Evolutionary conservation across 1,140 invertebrate genomes (phyloP), one percentile per base, ranked within the genome.

Genomic region (Megathymus violae): DNA sequence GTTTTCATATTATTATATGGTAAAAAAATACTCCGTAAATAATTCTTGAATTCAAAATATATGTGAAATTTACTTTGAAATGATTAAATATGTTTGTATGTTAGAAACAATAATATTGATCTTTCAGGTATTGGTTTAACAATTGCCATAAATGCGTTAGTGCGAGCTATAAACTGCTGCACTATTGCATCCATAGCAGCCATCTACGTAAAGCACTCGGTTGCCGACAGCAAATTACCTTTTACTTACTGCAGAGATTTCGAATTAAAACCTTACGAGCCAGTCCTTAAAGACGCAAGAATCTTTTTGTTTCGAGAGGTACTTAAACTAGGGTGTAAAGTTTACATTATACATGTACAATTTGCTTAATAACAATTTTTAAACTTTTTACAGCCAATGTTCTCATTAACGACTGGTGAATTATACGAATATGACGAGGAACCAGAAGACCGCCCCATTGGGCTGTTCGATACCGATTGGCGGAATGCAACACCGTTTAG

Each of bases 211-310:
- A 9, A 62, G 10, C 62, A 74, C 19, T 72, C 78, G 0, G 61
- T 74, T 0, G 40, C 71, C 4, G 82, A 85, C 46, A 64, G 59
- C 4, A 67, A 64, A 41, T 19, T 85, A 44, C 82, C 82, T 0
- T 82, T 73, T 25, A 79, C 76, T 1, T 65, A 46, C 72, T 78
- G 61, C 64, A 89, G 86, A 41, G 71, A 86, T 60, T 88, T 86
- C 52, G 52, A 86, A 46, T 67, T 86, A 40, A 77, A 73, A 43
- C 38, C 75, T 3, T 89, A 89, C 58, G 66, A 83, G 14, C 82
- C 86, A 13, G 65, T 68, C 36, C n/a, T 64, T 38, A 81, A 72
- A 59, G 74, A 83, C 43, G 13, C 79, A 7, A 69, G 50, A 27
- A 16, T 19, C 4, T 36, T 73, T 31, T 70, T 62, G 50, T 40